phyloP scores from a whole-genome alignment of 92 coral and sea anemone species.

The Palythoa grandiflora region DNA sequence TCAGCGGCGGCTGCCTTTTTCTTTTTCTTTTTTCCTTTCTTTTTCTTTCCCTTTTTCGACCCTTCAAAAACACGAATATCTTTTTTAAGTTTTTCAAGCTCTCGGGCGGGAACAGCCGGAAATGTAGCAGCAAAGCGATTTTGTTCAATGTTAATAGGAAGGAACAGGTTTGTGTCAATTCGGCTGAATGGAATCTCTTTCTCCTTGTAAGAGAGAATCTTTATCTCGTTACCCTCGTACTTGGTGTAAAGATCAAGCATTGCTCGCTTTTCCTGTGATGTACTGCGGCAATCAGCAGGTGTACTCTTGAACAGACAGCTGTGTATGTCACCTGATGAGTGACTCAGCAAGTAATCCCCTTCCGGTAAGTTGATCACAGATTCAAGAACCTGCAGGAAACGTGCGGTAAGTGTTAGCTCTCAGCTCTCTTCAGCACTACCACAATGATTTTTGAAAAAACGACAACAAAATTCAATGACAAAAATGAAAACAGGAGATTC shows the following conservation, averaged over 20 bases:
- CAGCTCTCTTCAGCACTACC: not conserved
- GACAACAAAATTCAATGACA: no score
- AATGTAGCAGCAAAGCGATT: slow-evolving; percentile 83
- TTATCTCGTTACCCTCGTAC: slow-evolving; percentile 27
- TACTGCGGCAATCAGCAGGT: slow-evolving; percentile 15
- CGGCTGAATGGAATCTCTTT: slow-evolving; percentile 77
- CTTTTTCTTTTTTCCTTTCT: slow-evolving; percentile 59
- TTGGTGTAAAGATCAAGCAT: slow-evolving; percentile 67
- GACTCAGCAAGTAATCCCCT: slow-evolving; percentile 73
- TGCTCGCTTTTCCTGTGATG: slow-evolving; percentile 57
- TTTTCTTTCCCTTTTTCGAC: slow-evolving; percentile 55
- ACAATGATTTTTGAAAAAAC: not conserved
- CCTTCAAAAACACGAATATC: slow-evolving; percentile 35
- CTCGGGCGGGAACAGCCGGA: slow-evolving; percentile 77
- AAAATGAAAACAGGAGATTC: no score
- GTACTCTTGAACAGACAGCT: slow-evolving; percentile 78
- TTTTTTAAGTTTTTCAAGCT: slow-evolving; percentile 51
- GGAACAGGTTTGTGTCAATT: slow-evolving; percentile 79
- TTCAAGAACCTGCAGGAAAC: slow-evolving; percentile 55
- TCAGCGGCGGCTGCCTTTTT: slow-evolving; percentile 22
- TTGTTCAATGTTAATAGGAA: slow-evolving; percentile 72
- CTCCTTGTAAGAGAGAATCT: slow-evolving; percentile 52
- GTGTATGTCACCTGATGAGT: slow-evolving; percentile 80
- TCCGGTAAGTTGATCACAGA: slow-evolving; percentile 59
- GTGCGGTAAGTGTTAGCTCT: not conserved